Conservation (phyloP, 2,888 invertebrate species). For the Capitulum mitella region DNA sequence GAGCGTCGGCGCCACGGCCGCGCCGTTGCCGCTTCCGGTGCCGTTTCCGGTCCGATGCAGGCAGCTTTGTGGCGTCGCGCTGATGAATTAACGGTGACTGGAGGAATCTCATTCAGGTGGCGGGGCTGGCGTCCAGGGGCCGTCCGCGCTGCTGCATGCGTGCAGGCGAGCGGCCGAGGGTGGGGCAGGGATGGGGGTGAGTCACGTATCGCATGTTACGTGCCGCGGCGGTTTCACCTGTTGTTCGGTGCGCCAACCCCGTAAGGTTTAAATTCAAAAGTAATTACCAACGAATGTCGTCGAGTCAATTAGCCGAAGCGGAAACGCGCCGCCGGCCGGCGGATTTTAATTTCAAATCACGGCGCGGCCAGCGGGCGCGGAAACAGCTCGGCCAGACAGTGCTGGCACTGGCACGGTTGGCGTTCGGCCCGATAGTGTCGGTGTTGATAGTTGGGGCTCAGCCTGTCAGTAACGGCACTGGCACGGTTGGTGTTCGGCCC, state of each 20-base stretch:
- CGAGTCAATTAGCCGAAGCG: neutral
- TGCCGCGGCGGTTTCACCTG: no score
- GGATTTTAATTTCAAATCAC: slow-evolving; percentile 21
- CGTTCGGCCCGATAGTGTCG: no score
- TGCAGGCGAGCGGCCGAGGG: no score
- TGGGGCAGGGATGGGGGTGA: no score
- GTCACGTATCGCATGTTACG: no score
- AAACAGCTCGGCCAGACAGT: neutral
- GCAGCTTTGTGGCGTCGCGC: neutral
- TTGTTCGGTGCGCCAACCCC: neutral
- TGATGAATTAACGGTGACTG: neutral
- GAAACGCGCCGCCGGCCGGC: neutral
- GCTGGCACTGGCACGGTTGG: no score
- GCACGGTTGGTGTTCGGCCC: no score
- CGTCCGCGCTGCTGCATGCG: no score
- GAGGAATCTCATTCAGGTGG: slow-evolving; percentile 7
- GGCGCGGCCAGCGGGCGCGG: neutral
- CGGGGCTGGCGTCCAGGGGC: no score
- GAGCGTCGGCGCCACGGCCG: neutral
- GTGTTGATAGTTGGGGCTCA: no score
- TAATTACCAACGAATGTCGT: neutral
- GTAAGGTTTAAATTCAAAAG: slow-evolving; percentile 17
- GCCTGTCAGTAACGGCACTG: no score
- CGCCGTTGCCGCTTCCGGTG: neutral
- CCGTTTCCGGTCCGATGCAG: neutral